Conservation (phyloP, 2,797 vertebrate species). For the Tarsius wallacei region DNA sequence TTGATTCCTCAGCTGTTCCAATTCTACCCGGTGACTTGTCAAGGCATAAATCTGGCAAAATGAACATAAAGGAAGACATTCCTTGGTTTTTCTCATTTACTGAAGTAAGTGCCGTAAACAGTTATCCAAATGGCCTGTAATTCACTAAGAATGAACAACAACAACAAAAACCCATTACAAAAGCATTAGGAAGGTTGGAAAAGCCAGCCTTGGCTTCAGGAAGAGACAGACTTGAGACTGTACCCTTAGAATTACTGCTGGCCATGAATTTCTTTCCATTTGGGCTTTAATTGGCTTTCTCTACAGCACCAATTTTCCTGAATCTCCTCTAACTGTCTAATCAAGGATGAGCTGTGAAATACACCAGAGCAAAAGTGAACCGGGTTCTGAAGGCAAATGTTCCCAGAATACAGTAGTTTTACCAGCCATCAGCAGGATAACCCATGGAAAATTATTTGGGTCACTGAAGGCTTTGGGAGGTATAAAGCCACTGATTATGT, state of each 20-base stretch:
- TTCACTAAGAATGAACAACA: constrained; percentile 56
- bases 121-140: constrained; percentile 41
- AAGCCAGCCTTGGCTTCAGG: neutral
- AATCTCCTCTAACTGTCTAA: constrained; percentile 58
- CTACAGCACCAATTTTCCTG: neutral
- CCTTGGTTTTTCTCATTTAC: constrained; percentile 69
- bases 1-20: neutral
- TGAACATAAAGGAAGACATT: constrained; percentile 49
- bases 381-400: neutral
- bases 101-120: constrained; percentile 40
- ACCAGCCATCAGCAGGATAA: neutral
- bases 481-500: neutral
- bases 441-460: neutral
- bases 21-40: neutral
- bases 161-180: constrained; percentile 44
- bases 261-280: constrained; percentile 41
- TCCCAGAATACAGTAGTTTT: neutral
- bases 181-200: constrained; percentile 42
- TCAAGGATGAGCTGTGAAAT: constrained; percentile 57
- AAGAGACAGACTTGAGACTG: constrained; percentile 20
- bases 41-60: constrained; percentile 68
- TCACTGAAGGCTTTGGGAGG: neutral
- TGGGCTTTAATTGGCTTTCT: constrained; percentile 68
- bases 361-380: neutral
- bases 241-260: constrained; percentile 54